A percentile compares a stretch with the other conserved stretches of the same genome.
phyloP scores from a whole-genome alignment of 2,113 vertebrate genomes.

The Lophura nycthemera region DNA sequence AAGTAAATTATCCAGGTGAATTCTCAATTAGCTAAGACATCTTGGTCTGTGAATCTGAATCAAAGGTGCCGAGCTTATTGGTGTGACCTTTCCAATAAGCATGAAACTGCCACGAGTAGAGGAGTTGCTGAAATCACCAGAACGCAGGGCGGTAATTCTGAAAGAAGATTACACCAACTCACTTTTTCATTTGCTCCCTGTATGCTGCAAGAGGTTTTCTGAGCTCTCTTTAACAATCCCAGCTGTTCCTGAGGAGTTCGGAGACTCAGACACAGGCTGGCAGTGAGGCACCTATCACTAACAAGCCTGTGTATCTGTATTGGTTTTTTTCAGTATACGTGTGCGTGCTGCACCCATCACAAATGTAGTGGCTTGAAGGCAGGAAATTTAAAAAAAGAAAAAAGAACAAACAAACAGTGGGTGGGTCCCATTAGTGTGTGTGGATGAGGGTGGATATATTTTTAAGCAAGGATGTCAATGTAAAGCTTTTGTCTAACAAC shows the following conservation, averaged over 20 bases:
- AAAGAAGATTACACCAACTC: constrained; percentile 48
- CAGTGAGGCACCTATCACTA: background rate
- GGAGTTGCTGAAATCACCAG: constrained; percentile 47
- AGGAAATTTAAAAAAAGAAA: background rate
- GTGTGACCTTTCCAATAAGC: constrained; percentile 64
- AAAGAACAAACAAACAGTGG: background rate
- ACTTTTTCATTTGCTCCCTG: constrained; percentile 49
- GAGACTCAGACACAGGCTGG: background rate
- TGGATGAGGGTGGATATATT: background rate
- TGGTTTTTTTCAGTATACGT: background rate
- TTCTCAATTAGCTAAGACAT: constrained; percentile 65
- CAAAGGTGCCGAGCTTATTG: constrained; percentile 49
- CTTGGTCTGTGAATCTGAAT: constrained; percentile 76
- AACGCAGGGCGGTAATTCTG: constrained; percentile 64
- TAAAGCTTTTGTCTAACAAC: background rate
- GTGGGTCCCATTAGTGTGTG: background rate
- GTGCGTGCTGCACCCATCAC: background rate
- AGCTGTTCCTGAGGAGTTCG: constrained; percentile 33
- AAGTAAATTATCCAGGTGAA: constrained; percentile 57
- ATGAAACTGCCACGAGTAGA: constrained; percentile 54
- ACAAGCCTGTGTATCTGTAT: background rate
- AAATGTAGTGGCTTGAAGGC: background rate
- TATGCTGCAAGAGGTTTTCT: background rate
- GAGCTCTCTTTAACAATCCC: constrained; percentile 51
- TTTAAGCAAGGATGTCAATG: background rate